Evolutionary conservation across 2,797 vertebrate genomes (phyloP).

Genomic region (Malurus leucopterus): DNA sequence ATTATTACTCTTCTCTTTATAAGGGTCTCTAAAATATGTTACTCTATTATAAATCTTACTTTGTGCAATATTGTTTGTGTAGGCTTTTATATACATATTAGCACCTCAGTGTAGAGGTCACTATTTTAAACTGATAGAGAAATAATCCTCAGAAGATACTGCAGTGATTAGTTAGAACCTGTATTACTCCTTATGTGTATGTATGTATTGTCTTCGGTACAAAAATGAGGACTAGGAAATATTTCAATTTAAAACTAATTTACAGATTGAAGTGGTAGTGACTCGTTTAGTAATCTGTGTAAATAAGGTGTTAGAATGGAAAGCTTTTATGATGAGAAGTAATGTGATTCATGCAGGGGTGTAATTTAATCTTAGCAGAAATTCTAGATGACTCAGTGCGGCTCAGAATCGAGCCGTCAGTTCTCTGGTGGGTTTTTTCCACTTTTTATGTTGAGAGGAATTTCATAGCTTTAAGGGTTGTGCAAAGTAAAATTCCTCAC

Average conservation of each 20-base stretch:
- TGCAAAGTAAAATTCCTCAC: conserved; percentile 78
- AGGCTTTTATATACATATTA: conserved; percentile 79
- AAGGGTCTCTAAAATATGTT: conserved; percentile 79
- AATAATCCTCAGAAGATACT: conserved; percentile 78
- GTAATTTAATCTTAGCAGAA: conserved; percentile 76
- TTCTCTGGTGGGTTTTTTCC: conserved; percentile 63
- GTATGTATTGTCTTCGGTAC: conserved; percentile 76
- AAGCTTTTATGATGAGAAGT: conserved; percentile 71
- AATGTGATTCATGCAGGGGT: conserved; percentile 74
- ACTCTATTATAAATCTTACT: conserved; percentile 80
- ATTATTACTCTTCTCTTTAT: conserved; percentile 75
- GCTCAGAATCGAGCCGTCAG: conserved; percentile 55
- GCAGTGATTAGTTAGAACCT: conserved; percentile 80
- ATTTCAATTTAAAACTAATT: conserved; percentile 76
- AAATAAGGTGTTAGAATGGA: conserved; percentile 80
- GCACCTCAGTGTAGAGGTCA: conserved; percentile 76
- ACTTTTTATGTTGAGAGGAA: conserved; percentile 74
- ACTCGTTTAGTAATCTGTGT: conserved; percentile 79
- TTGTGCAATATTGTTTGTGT: conserved; percentile 85
- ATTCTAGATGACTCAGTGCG: conserved; percentile 67
- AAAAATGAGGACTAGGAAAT: conserved; percentile 77
- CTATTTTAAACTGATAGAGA: conserved; percentile 78
- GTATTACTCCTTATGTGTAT: conserved; percentile 80
- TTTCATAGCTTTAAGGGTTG: conserved; percentile 78
- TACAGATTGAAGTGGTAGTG: conserved; percentile 78